Evolutionary conservation across 2,888 invertebrate genomes (phyloP), one percentile per base, ranked within the genome.

Genomic region (Cerastis leucographa): DNA sequence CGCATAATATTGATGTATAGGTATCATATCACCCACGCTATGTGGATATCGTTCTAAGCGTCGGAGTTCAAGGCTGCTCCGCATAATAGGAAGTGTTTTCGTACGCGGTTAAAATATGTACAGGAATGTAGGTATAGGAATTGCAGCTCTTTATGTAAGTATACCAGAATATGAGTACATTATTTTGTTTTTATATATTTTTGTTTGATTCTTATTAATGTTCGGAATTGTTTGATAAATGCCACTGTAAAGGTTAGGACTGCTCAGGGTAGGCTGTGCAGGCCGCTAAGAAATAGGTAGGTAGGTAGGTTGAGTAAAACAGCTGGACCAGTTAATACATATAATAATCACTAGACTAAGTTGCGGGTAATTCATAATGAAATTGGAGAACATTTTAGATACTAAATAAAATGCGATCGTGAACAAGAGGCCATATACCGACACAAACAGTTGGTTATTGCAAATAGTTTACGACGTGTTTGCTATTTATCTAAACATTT

Each of bases 11-110:
- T 44, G 35, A 81, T 56, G 68, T 35, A 64, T 17, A 46, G 49
- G 22, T n/a, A 46, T 69, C 40, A 70, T 59, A 67, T 44, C 19
- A 29, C 19, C 65, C 74, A 62, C 56, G 74, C 62, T 69, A 66
- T 64, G 35, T 67, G 65, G 56, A 78, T 67, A 62, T 44, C 22
- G 40, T 65, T 66, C 61, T 49, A 49, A 65, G 5, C 61, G 56
- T 6, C 7, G 46, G 77, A 65, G 85, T 82, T 85, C 78, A 85
- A 85, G 83, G 82, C 14, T 65, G 29, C 1, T 44, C 7, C 29
- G 68, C 46, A 71, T 74, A 71, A 71, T 62, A 61, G 29, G 29
- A 59, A 59, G 17, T 59, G 59, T 59, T 17, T 29, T 29, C 59
- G 59, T 59, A 8, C 29, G 29, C 17, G 29, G 59, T 29, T 59